Evolutionary conservation across 2,888 invertebrate genomes (phyloP), one percentile per base, ranked within the genome.

Genomic region (Euplagia quadripunctaria): DNA sequence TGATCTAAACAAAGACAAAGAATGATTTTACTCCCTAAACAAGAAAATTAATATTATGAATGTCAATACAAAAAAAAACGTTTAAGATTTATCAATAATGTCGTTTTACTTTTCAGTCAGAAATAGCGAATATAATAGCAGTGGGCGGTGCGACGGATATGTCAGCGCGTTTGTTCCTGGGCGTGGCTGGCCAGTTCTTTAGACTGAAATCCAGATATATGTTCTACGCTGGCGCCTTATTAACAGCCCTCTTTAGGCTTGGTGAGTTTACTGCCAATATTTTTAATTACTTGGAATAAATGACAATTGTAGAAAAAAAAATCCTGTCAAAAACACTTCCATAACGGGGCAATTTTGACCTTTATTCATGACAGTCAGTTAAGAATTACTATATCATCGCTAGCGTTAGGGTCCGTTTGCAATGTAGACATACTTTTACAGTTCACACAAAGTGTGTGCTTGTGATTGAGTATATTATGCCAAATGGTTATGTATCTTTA

Each of bases 71-170:
- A 31, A 31, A 31, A 20, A 20, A 16, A 1, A 1, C 9, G n/a
- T 43, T 46, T 6, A 63, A 31, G 5, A 31, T 14, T 17, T 46
- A 20, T 2, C 42, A 1, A 3, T 11, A 41, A 63, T 49, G 46
- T 43, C 17, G 16, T 63, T 64, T 61, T 73, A 69, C 72, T 68
- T 79, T 79, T 78, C 90, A 96, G 96, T 73, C 87, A 4, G 96
- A 97, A 75, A 96, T 97, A 78, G 97, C 97, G 0, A 92, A 96
- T 67, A 96, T 97, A 70, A 96, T 97, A 84, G 96, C 97, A 0
- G 87, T 97, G 5, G 96, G 96, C 4, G 97, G 97, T 43, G 96
- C 96, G 0, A 96, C 96, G 0, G 97, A 97, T 85, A 96, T 97
- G 88, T 90, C 94, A 0, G 96, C 97, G 0, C 94, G 97, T 70